Conservation (phyloP, 2,113 vertebrate genomes). For the Gobiocypris rarus region DNA sequence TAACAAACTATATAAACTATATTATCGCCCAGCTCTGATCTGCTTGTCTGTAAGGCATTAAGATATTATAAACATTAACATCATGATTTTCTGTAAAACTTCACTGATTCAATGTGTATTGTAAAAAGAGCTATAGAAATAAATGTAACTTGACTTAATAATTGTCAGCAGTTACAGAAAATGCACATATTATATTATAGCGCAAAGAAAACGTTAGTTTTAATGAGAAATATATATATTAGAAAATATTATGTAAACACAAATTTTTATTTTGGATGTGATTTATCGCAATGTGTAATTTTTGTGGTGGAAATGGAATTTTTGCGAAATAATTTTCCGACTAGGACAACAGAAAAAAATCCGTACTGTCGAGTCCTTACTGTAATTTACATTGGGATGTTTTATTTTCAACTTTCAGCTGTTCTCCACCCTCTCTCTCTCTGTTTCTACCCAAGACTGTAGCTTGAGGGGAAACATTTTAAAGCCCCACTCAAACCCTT, state of each 20-base stretch:
- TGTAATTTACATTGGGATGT: neutral
- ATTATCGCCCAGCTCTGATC: too few relatives aligned
- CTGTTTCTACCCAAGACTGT: neutral
- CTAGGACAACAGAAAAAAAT: neutral
- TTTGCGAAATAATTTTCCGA: neutral
- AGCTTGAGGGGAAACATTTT: neutral
- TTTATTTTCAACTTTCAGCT: neutral
- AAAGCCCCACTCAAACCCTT: constrained; percentile 1
- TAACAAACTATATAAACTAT: too few relatives aligned
- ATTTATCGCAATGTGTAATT: neutral
- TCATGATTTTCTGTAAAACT: too few relatives aligned
- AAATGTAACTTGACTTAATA: too few relatives aligned
- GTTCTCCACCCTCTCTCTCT: neutral
- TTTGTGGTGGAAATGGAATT: neutral
- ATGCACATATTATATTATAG: neutral
- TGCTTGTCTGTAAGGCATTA: too few relatives aligned
- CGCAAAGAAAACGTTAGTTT: neutral
- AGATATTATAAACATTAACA: too few relatives aligned
- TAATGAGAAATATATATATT: neutral
- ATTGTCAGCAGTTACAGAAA: neutral
- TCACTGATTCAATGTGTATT: too few relatives aligned
- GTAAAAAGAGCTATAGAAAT: too few relatives aligned
- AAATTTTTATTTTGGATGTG: too few relatives aligned
- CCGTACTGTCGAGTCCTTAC: neutral
- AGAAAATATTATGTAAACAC: too few relatives aligned